These are phyloP conservation scores for Lacerta agilis DNA, from an alignment of 2,797 vertebrate species.

Conservation along the genomic window DNA sequence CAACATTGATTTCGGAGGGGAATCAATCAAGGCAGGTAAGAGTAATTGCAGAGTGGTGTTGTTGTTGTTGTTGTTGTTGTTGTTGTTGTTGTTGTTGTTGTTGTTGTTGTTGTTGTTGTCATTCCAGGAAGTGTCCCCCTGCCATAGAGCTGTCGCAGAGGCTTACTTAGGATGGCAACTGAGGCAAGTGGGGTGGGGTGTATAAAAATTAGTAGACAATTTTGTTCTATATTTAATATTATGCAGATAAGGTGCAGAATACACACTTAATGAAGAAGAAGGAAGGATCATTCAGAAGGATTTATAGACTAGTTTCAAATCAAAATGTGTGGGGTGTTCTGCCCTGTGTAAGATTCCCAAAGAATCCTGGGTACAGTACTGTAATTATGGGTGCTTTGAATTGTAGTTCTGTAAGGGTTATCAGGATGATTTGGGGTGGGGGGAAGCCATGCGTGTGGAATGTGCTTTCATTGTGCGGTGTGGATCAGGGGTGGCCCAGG, in stretches of 20 bases:
- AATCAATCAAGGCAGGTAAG: not conserved
- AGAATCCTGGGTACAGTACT: too few species aligned
- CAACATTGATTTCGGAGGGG: not conserved
- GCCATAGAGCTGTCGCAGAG: not conserved
- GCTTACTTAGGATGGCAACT: not conserved
- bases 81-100: too few species aligned
- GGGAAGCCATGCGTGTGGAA: too few species aligned
- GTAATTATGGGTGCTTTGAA: too few species aligned
- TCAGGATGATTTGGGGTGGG: too few species aligned
- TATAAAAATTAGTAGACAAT: not conserved
- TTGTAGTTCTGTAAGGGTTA: too few species aligned
- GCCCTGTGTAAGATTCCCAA: too few species aligned
- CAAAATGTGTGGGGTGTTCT: too few species aligned
- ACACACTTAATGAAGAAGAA: not conserved
- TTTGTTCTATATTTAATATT: not conserved
- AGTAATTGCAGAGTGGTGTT: not conserved
- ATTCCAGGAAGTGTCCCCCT: not conserved
- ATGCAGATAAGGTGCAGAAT: not conserved
- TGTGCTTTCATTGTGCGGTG: too few species aligned
- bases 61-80: not conserved
- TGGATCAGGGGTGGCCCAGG: too few species aligned
- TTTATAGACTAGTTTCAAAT: not conserved
- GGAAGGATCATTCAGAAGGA: not conserved
- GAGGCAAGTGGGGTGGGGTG: not conserved
- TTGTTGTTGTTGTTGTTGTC: too few species aligned